Percentiles rank a stretch among this genome's conserved stretches.
These are phyloP conservation scores for Molossus molossus DNA, from an alignment of 2,797 vertebrate species.

Conservation along the genomic window DNA sequence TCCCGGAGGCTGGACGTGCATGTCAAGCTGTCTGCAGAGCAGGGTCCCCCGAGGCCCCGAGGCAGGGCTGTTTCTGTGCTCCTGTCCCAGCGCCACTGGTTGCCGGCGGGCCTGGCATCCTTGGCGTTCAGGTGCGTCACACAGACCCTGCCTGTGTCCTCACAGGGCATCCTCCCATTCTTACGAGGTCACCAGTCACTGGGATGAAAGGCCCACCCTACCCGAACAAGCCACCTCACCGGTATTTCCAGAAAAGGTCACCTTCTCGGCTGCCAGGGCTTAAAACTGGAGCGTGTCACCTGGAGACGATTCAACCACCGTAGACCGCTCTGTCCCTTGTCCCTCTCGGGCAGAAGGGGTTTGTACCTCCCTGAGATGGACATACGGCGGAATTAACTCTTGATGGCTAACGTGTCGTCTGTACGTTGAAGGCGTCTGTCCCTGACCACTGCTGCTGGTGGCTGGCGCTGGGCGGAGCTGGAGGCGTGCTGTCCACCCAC, in stretches of 20 bases:
- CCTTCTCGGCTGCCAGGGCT: neutral
- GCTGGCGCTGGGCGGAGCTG: too few species aligned
- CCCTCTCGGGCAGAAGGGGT: neutral
- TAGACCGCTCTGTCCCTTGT: neutral
- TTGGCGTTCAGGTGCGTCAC: accelerated
- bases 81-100: neutral
- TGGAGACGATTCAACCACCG: neutral
- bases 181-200: neutral
- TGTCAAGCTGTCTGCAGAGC: too few species aligned
- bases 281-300: neutral
- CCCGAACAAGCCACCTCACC: too few species aligned
- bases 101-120: too few species aligned
- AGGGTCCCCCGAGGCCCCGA: neutral
- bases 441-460: too few species aligned
- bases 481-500: too few species aligned
- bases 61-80: neutral
- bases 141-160: neutral
- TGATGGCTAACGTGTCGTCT: neutral
- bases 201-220: neutral
- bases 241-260: neutral
- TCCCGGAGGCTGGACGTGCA: neutral
- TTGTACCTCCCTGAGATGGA: neutral
- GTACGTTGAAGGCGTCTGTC: neutral
- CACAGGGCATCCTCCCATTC: accelerated
- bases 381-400: neutral